phyloP scores from a whole-genome alignment of 1,140 invertebrate genomes.

The Homarus americanus region DNA sequence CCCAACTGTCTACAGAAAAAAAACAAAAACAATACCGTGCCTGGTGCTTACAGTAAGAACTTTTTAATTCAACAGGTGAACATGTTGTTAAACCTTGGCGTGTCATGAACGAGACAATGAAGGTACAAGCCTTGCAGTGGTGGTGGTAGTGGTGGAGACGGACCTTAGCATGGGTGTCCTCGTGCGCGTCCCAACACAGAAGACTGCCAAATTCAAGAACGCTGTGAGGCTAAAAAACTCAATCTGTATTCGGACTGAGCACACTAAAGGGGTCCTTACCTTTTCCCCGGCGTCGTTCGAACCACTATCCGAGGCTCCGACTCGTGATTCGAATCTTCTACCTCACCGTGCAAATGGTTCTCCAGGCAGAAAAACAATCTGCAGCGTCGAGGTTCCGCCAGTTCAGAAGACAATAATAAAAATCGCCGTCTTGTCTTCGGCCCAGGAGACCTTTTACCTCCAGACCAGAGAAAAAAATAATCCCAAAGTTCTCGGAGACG shows the following conservation, averaged over 20 bases:
- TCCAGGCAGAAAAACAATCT: background rate
- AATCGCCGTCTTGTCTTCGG: background rate
- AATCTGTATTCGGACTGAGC: background rate
- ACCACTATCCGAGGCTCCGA: background rate
- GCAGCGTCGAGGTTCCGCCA: background rate
- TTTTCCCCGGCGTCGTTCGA: background rate
- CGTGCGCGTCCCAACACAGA: background rate
- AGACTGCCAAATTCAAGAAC: background rate
- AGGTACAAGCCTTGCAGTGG: background rate
- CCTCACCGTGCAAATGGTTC: background rate
- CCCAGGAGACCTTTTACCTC: background rate
- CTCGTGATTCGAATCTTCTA: conserved; percentile 5
- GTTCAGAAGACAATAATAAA: background rate
- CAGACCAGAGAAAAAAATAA: background rate
- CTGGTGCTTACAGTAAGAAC: background rate
- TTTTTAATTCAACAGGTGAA: background rate
- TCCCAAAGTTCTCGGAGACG: background rate
- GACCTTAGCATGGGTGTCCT: background rate
- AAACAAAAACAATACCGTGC: background rate
- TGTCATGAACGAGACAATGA: background rate
- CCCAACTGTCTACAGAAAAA: background rate
- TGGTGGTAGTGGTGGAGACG: background rate
- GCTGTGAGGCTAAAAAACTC: conserved; percentile 5
- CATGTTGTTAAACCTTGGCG: background rate
- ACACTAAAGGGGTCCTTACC: background rate